Base-by-base conservation (phyloP, 2,113 vertebrate species). In the Mola mola region DNA sequence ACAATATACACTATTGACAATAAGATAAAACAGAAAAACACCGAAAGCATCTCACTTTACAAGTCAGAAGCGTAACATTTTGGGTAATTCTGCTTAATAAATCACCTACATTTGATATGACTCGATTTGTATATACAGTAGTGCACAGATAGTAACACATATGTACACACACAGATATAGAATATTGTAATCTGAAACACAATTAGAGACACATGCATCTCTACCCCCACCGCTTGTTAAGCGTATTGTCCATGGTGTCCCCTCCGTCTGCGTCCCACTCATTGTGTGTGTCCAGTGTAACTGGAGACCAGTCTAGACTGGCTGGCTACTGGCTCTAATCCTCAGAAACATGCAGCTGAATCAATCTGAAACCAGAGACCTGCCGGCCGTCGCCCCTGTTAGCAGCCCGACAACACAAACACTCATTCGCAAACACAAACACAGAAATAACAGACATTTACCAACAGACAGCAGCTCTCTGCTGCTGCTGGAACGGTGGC, bases 241-340 rank as follows among this genome's bases (percentile, higher is more conserved):
- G 42, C 48, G 51, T 47, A 81, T 79, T 79, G 73, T 87, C 65
- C 73, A 75, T 37, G 62, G 62, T 78, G 81, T 86, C 75, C 75
- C 52, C 65, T 55, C 74, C 53, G 55, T 82, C 75, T 67, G 66
- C 17, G 31, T 64, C 75, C 43, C 90, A 90, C 88, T 93, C 79
- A 94, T 95, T 95, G 94, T 94, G 92, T 93, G 85, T 77, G 81
- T 90, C 93, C 92, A 89, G 91, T 92, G 94, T 93, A 95, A 97
- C 93, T 86, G 92, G 95, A 96, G 94, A 93, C 83, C 90, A 92
- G 95, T 96, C 95, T 96, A 98, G 96, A 97, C 96, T 94, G 92
- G 89, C 91, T 84, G 96, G 94, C 96, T 97, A 94, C 95, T 89
- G 81, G 78, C 88, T 88, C 90, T 98, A 98, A 98, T 98, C 96